Evolutionary conservation across 2,888 invertebrate genomes (phyloP).

Genomic region (Drosophila anomelani): DNA sequence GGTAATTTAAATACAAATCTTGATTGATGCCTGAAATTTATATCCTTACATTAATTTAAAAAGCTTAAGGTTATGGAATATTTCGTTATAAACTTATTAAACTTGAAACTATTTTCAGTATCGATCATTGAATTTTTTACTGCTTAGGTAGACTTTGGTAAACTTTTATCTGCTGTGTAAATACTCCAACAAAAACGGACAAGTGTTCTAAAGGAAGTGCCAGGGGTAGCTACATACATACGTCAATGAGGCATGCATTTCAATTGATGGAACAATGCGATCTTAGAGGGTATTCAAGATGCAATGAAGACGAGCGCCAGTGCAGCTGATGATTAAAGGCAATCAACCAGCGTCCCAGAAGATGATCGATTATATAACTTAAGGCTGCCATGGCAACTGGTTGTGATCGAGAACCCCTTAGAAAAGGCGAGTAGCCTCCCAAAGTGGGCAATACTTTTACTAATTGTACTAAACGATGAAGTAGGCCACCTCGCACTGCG

Average conservation of each 20-base stretch:
- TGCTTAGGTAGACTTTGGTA: neutral
- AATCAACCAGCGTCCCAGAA: conserved; percentile 17
- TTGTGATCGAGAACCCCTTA: conserved; percentile 11
- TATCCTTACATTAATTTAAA: neutral
- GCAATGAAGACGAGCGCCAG: conserved; percentile 23
- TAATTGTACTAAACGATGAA: conserved; percentile 8
- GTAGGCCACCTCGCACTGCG: conserved; percentile 28
- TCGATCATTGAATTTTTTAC: neutral
- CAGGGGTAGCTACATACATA: conserved; percentile 4
- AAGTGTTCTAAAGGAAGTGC: conserved; percentile 17
- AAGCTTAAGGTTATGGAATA: neutral
- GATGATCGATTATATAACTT: conserved; percentile 28
- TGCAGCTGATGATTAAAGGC: conserved; percentile 15
- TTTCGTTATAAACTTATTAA: neutral
- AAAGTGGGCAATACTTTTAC: neutral
- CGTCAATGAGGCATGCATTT: conserved; percentile 39
- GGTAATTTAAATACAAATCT: neutral
- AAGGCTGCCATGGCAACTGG: conserved; percentile 6
- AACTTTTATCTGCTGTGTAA: conserved; percentile 14
- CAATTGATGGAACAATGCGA: conserved; percentile 36
- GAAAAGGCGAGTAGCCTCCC: neutral
- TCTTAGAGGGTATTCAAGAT: conserved; percentile 13
- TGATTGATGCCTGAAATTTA: neutral
- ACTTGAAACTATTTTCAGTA: neutral
- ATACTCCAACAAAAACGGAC: conserved; percentile 12